A percentile compares a stretch with the other conserved stretches of the same genome.
Evolutionary conservation across 2,888 invertebrate genomes (phyloP).

Genomic region (Melanostoma scalare): DNA sequence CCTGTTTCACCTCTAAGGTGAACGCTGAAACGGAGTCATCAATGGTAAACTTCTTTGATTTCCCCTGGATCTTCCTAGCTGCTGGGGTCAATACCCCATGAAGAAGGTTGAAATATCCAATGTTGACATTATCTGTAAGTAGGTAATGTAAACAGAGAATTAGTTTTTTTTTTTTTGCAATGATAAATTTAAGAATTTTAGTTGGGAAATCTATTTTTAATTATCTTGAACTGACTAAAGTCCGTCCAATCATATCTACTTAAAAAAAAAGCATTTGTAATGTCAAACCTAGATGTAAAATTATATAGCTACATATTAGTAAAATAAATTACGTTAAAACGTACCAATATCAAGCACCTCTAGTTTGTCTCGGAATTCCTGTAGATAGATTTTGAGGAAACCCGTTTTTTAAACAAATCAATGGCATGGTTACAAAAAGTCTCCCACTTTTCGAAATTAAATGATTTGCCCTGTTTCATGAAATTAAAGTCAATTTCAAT

Average conservation of each 20-base stretch:
- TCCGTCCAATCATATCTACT: not conserved
- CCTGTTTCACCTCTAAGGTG: not conserved
- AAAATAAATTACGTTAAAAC: not conserved
- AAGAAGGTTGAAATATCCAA: too few relatives aligned
- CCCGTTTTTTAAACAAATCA: not conserved
- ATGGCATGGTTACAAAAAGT: conserved; percentile 1
- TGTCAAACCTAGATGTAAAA: not conserved
- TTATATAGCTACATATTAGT: conserved; percentile 2
- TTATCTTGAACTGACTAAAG: not conserved
- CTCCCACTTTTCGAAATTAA: conserved; percentile 1
- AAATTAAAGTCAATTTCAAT: conserved; percentile 9
- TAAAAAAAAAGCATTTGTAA: not conserved
- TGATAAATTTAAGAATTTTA: too few relatives aligned
- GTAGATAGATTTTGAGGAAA: not conserved
- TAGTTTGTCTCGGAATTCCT: not conserved
- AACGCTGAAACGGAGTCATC: not conserved
- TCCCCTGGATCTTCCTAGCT: too few relatives aligned
- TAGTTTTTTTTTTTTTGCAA: too few relatives aligned
- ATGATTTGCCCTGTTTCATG: not conserved
- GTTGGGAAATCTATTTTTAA: too few relatives aligned
- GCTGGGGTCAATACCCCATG: too few relatives aligned
- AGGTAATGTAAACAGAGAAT: too few relatives aligned
- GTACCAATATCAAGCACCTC: not conserved
- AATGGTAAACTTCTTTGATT: too few relatives aligned
- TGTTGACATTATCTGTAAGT: too few relatives aligned